These are phyloP conservation scores for Asbolus verrucosus DNA, from an alignment of 1,140 invertebrate genomes.

Conservation along the genomic window DNA sequence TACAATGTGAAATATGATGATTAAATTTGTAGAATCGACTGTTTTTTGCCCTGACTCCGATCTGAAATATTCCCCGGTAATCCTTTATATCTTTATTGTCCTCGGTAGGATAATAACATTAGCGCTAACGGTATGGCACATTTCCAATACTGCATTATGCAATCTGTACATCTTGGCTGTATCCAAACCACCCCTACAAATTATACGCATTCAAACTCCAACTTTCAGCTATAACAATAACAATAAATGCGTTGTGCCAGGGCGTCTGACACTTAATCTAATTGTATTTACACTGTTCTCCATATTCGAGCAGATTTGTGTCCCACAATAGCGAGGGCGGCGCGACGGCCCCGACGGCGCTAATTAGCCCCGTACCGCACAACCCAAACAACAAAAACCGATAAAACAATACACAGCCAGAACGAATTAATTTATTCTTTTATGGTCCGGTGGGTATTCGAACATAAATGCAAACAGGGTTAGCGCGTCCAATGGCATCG, in stretches of 20 bases:
- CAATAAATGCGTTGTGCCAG: slow-evolving; percentile 55
- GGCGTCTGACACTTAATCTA: slow-evolving; percentile 56
- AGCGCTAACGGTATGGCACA: slow-evolving; percentile 49
- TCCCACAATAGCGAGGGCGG: slow-evolving; percentile 7
- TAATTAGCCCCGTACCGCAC: slow-evolving; percentile 12
- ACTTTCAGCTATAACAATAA: slow-evolving; percentile 54
- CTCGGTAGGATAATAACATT: slow-evolving; percentile 51
- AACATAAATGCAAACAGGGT: too few relatives aligned
- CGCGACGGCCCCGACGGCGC: background rate
- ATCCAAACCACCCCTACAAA: slow-evolving; percentile 44
- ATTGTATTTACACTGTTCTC: slow-evolving; percentile 58
- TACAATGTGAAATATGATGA: slow-evolving; percentile 53
- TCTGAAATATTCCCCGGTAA: slow-evolving; percentile 17
- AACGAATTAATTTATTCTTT: slow-evolving; percentile 12
- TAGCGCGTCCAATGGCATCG: too few relatives aligned
- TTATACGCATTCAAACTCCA: slow-evolving; percentile 46
- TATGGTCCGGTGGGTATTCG: background rate
- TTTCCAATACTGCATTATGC: slow-evolving; percentile 53
- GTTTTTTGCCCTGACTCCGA: too few relatives aligned
- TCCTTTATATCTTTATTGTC: slow-evolving; percentile 53
- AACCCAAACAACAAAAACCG: slow-evolving; percentile 8
- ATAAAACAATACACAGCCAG: slow-evolving; percentile 21
- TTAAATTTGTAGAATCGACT: slow-evolving; percentile 55
- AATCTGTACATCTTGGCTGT: slow-evolving; percentile 35
- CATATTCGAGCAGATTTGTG: slow-evolving; percentile 53